These are phyloP conservation scores for Oncorhynchus mykiss DNA, from an alignment of 2,113 vertebrate species.

Conservation along the genomic window DNA sequence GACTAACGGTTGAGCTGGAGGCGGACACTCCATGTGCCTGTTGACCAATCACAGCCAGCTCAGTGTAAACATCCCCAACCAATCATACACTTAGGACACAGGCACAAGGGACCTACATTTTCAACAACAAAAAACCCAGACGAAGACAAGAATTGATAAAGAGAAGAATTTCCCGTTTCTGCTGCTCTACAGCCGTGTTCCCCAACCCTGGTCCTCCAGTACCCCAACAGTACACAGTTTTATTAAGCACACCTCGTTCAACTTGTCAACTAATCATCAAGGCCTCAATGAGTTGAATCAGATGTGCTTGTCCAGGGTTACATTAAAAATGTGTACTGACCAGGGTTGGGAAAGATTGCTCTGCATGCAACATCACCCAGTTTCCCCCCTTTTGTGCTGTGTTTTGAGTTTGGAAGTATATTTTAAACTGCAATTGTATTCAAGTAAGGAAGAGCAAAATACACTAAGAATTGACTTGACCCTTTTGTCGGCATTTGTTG, in stretches of 20 bases:
- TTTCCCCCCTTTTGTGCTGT: background rate
- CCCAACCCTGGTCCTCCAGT: no score
- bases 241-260: no score
- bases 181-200: no score
- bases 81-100: background rate
- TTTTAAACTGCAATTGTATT: slow-evolving; percentile 24
- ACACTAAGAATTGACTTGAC: background rate
- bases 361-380: no score
- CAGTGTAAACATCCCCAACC: background rate
- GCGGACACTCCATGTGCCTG: slow-evolving; percentile 71
- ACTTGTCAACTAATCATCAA: no score
- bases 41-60: slow-evolving; percentile 68
- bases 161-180: background rate
- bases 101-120: slow-evolving; percentile 44
- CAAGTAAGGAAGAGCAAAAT: background rate
- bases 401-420: slow-evolving; percentile 15
- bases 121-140: slow-evolving; percentile 13
- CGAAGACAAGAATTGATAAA: slow-evolving; percentile 1
- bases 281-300: no score
- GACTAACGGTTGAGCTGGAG: slow-evolving; percentile 77
- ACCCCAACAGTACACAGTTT: no score
- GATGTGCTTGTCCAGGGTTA: no score
- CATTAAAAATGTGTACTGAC: no score
- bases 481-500: background rate
- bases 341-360: no score